Base-by-base conservation (phyloP, 2,113 vertebrate genomes). In the Prunella fulvescens region DNA sequence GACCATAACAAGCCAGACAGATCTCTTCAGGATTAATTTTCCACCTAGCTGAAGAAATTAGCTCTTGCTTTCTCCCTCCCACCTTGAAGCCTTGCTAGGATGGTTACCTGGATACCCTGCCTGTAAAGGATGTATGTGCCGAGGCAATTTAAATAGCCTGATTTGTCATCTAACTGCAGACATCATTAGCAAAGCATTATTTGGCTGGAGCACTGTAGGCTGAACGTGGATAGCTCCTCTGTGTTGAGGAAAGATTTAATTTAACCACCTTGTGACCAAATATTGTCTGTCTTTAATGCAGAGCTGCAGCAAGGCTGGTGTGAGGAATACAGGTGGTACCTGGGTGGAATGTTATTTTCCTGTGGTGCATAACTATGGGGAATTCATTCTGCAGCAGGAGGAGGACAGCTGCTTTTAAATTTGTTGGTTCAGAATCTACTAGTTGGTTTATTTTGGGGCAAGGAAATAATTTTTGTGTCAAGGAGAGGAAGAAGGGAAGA, bases 91-190 rank as follows among this genome's bases (percentile, higher is more conserved):
- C 1, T 3, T 44, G 65, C 87, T 85, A 15, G 65, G 60, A 35
- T 39, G 79, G 94, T 96, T 96, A 96, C 94, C 90, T 95, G 77
- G 94, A 95, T 96, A 94, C 95, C 81, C 61, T 50, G 83, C 65
- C 92, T 81, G 37, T n/a, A 88, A 84, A 84, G 58, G 88, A 93
- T 86, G 87, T 33, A 48, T 80, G 71, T 88, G 84, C 77, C 1
- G 45, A 42, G 45, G 92, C 57, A 67, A 79, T 92, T 88, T 88
- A 82, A 87, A 95, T 84, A 93, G 86, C 86, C 83, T 72, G 89
- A 79, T 95, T 94, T 96, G 92, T 96, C 96, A 94, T 93, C 86
- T 78, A 93, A 95, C 91, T 73, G 92, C 91, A 73, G 71, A 79
- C 88, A 85, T 77, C 64, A 76, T 89, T 93, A 93, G 67, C 73